These are phyloP conservation scores for Mythimna lalbum DNA, from an alignment of 2,888 invertebrate species.

Conservation along the genomic window DNA sequence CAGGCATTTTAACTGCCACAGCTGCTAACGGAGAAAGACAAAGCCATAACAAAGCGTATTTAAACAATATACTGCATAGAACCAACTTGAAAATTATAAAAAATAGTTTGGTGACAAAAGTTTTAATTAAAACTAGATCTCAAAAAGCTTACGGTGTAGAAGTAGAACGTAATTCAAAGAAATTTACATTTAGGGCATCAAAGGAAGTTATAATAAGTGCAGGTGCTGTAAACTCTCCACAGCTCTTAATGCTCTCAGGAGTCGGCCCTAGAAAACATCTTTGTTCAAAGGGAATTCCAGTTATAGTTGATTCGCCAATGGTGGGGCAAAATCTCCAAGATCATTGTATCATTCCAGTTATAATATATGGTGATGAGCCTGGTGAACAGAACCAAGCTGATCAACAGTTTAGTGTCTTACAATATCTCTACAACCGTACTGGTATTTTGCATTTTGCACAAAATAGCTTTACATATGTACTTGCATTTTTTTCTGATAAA, in stretches of 20 bases:
- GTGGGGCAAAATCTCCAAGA: slow-evolving; percentile 90
- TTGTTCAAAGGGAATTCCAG: slow-evolving; percentile 76
- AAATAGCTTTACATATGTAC: slow-evolving; percentile 89
- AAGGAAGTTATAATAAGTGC: slow-evolving; percentile 87
- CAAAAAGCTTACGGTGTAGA: slow-evolving; percentile 71
- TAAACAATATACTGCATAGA: slow-evolving; percentile 73
- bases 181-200: slow-evolving; percentile 64
- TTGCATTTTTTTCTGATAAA: slow-evolving; percentile 72
- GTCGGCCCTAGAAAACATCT: slow-evolving; percentile 85
- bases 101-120: slow-evolving; percentile 69
- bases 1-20: slow-evolving; percentile 84
- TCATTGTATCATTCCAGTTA: slow-evolving; percentile 82
- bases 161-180: slow-evolving; percentile 75
- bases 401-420: slow-evolving; percentile 74
- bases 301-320: slow-evolving; percentile 80
- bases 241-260: slow-evolving; percentile 87
- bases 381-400: slow-evolving; percentile 66
- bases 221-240: slow-evolving; percentile 87
- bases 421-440: slow-evolving; percentile 87
- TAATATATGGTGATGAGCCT: slow-evolving; percentile 76
- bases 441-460: slow-evolving; percentile 89
- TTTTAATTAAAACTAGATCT: slow-evolving; percentile 31
- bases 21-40: slow-evolving; percentile 84
- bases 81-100: slow-evolving; percentile 67
- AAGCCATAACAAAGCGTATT: slow-evolving; percentile 91